A percentile compares a stretch with the other conserved stretches of the same genome.
Evolutionary conservation across 2,888 invertebrate genomes (phyloP).

Genomic region (Drosophila formosana): DNA sequence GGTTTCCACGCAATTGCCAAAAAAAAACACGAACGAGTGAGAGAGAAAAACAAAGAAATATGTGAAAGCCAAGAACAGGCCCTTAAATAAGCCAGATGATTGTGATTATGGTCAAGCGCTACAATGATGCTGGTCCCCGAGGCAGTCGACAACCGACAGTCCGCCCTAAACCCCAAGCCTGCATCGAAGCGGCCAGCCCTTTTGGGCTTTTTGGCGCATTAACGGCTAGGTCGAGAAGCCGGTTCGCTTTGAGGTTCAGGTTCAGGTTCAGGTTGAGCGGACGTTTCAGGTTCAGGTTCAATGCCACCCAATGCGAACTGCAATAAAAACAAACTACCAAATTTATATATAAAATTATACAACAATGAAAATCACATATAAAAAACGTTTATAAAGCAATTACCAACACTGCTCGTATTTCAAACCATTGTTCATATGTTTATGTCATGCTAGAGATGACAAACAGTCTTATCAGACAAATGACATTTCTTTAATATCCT

Average conservation of each 20-base stretch:
- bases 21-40: constrained; percentile 31
- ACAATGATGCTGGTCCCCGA: constrained; percentile 16
- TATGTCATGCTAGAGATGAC: constrained; percentile 39
- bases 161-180: constrained; percentile 15
- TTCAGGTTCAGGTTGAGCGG: constrained; percentile 7
- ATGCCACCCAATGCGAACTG: constrained; percentile 72
- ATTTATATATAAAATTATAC: constrained; percentile 48
- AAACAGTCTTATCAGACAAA: background rate
- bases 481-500: background rate
- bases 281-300: constrained; percentile 50
- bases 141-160: constrained; percentile 20
- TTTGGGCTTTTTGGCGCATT: constrained; percentile 72
- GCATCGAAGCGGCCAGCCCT: constrained; percentile 42
- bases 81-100: constrained; percentile 65
- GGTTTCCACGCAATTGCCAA: constrained; percentile 74
- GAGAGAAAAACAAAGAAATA: constrained; percentile 51
- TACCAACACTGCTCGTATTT: constrained; percentile 73
- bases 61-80: constrained; percentile 74
- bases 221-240: constrained; percentile 57
- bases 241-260: constrained; percentile 14
- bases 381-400: constrained; percentile 74
- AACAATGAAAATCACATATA: constrained; percentile 26
- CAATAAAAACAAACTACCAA: constrained; percentile 74
- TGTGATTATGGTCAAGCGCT: constrained; percentile 38
- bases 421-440: constrained; percentile 44